A percentile compares a stretch with the other conserved stretches of the same genome.
Conservation (phyloP, 2,888 invertebrate species). For the Vanessa cardui region DNA sequence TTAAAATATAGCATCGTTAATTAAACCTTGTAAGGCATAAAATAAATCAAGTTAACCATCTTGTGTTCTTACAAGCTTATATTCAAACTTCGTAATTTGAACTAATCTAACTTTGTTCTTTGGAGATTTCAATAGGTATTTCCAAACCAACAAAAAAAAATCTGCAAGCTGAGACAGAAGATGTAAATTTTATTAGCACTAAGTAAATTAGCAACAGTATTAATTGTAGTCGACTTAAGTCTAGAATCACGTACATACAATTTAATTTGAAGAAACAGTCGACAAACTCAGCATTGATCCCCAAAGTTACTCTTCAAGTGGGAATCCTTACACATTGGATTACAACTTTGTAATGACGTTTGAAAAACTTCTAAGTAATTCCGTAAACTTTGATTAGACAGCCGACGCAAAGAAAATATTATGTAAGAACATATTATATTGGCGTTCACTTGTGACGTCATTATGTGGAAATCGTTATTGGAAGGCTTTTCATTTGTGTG, state of each 20-base stretch:
- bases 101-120: no score
- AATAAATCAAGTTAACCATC: neutral
- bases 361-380: slow-evolving; percentile 41
- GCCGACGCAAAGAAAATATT: slow-evolving; percentile 19
- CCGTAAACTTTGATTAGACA: slow-evolving; percentile 39
- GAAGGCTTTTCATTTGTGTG: neutral
- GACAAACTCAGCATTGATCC: slow-evolving; percentile 14
- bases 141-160: neutral
- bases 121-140: neutral
- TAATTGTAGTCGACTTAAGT: no score
- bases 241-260: slow-evolving; percentile 8
- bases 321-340: slow-evolving; percentile 28
- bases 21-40: no score
- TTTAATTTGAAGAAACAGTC: slow-evolving; percentile 19
- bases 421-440: slow-evolving; percentile 2
- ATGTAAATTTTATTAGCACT: no score
- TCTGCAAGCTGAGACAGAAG: no score
- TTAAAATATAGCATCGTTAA: no score
- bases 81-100: neutral
- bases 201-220: no score
- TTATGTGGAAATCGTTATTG: neutral
- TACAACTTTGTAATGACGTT: slow-evolving; percentile 40
- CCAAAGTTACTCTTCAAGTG: slow-evolving; percentile 28
- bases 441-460: neutral
- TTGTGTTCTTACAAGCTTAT: neutral